Percentiles rank a stretch among this genome's conserved stretches.
Evolutionary conservation across 2,113 vertebrate genomes (phyloP).

Genomic region (Cinclus mexicanus): DNA sequence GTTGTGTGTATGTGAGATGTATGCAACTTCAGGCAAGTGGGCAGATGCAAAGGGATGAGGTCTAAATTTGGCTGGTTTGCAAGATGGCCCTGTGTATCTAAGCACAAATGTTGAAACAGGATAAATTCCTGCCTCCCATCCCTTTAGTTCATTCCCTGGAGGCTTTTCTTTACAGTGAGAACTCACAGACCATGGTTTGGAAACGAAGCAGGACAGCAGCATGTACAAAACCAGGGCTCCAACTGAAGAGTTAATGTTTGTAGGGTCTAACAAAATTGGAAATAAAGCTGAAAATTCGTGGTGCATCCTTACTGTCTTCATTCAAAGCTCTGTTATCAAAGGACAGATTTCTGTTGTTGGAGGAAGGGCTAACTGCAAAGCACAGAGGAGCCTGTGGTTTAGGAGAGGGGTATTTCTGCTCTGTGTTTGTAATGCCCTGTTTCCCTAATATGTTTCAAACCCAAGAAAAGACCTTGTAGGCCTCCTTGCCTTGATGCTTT

Average conservation of each 20-base stretch:
- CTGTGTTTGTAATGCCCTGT: not conserved
- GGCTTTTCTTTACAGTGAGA: not conserved
- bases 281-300: not conserved
- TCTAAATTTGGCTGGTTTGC: conserved; percentile 46
- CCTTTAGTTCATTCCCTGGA: not conserved
- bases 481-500: not conserved
- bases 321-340: not conserved
- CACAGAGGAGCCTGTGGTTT: not conserved
- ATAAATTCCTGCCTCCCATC: not conserved
- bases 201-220: not conserved
- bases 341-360: not conserved
- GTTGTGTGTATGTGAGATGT: not conserved
- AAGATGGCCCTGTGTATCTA: not conserved
- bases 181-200: not conserved
- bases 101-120: not conserved
- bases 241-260: not conserved
- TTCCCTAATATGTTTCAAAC: not conserved
- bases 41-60: conserved; percentile 23
- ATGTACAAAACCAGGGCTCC: not conserved
- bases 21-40: not conserved
- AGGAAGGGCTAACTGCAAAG: not conserved
- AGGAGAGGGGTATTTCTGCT: not conserved
- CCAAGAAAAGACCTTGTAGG: not conserved
- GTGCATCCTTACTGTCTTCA: not conserved
- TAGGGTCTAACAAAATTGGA: not conserved